phyloP scores from a whole-genome alignment of 2,888 invertebrate genomes.

The Eristalinus aeneus region DNA sequence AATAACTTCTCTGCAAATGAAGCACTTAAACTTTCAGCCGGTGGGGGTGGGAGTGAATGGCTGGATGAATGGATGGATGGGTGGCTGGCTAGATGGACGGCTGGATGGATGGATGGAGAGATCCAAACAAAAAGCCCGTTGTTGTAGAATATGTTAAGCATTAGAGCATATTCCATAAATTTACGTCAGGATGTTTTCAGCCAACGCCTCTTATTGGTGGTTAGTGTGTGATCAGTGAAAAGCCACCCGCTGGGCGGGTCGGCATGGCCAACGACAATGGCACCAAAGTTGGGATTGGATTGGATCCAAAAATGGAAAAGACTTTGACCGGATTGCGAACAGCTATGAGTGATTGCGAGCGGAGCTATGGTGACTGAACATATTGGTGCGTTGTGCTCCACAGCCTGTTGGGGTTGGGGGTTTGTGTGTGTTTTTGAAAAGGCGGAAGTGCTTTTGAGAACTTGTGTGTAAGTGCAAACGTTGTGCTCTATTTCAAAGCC shows the following conservation, averaged over 20 bases:
- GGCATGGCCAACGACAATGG: conserved; percentile 18
- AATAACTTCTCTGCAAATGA: conserved; percentile 59
- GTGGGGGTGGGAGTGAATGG: conserved; percentile 45
- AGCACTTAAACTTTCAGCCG: conserved; percentile 66
- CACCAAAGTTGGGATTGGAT: conserved; percentile 45
- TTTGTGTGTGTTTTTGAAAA: background rate
- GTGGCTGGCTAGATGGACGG: conserved; percentile 15
- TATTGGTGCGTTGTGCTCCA: conserved; percentile 28
- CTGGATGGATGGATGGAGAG: background rate
- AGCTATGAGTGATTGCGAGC: conserved; percentile 28
- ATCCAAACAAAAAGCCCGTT: conserved; percentile 23
- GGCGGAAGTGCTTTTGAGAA: background rate
- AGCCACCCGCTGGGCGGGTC: background rate
- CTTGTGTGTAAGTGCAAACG: background rate
- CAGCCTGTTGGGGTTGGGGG: background rate
- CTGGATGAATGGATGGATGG: background rate
- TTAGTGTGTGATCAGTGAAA: conserved; percentile 14
- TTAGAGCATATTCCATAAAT: conserved; percentile 56
- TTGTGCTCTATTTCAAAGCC: background rate
- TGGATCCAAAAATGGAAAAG: conserved; percentile 48
- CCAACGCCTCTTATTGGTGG: conserved; percentile 27
- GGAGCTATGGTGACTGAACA: conserved; percentile 33
- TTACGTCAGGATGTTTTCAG: conserved; percentile 43
- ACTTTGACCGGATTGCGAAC: conserved; percentile 28
- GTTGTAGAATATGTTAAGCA: conserved; percentile 44